Conservation (phyloP, 2,888 invertebrate genomes). For the Drosophila paucipuncta region DNA sequence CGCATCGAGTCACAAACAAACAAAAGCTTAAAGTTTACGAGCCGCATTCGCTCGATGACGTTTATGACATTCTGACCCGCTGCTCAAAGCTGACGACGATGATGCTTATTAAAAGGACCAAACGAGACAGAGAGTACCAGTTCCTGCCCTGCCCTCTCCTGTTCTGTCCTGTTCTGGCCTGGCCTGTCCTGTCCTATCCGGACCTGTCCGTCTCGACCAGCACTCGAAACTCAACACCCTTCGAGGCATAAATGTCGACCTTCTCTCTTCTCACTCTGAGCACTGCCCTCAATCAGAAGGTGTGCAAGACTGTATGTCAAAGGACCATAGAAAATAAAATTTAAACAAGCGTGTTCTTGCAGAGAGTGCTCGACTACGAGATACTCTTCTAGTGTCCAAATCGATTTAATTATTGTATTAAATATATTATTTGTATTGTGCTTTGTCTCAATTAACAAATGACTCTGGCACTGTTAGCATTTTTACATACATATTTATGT, state of each 20-base stretch:
- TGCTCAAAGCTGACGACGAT: conserved; percentile 39
- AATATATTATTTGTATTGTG: not conserved
- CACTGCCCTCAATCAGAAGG: not conserved
- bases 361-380: not conserved
- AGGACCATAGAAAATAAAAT: not conserved
- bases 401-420: not conserved
- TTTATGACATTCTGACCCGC: conserved; percentile 68
- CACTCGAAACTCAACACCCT: conserved; percentile 14
- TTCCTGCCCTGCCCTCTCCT: not conserved
- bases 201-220: not conserved
- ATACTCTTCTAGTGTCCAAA: not conserved
- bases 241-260: conserved; percentile 11
- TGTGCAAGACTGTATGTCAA: not conserved
- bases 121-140: not conserved
- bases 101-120: conserved; percentile 61
- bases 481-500: no score
- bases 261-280: not conserved
- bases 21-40: conserved; percentile 57
- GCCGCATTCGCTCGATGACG: conserved; percentile 55
- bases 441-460: not conserved
- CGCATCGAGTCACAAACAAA: conserved; percentile 11
- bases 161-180: no score
- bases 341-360: not conserved
- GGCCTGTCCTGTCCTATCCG: not conserved
- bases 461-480: not conserved